Conservation (phyloP, 2,113 vertebrate species). For the Oenanthe melanoleuca region DNA sequence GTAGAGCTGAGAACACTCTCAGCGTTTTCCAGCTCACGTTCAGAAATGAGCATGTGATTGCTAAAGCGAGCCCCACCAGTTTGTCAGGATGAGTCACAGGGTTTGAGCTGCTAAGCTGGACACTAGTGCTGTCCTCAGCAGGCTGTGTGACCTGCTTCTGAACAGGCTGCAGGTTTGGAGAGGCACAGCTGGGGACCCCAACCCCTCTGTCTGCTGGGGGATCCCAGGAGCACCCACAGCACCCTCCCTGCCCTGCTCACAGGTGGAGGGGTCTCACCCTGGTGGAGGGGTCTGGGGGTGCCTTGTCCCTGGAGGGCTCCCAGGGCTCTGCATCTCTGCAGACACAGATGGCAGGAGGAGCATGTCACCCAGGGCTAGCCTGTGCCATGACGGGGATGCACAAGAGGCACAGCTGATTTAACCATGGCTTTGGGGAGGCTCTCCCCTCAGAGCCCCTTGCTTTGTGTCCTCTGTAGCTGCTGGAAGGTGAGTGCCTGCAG, state of each 20-base stretch:
- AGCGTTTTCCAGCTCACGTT: not conserved
- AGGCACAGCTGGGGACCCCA: not conserved
- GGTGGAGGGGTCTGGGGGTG: rapidly evolving
- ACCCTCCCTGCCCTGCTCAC: not conserved
- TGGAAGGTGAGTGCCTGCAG: not conserved
- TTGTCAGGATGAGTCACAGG: not conserved
- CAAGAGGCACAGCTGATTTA: constrained; percentile 10
- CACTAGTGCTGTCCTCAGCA: not conserved
- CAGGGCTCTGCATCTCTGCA: rapidly evolving
- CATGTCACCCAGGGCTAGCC: not conserved
- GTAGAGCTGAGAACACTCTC: not conserved
- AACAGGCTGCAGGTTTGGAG: not conserved
- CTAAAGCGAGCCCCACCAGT: not conserved
- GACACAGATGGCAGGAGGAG: not conserved
- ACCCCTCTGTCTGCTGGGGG: not conserved
- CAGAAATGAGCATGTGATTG: not conserved
- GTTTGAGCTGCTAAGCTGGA: not conserved
- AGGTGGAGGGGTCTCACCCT: not conserved
- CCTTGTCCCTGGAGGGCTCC: rapidly evolving
- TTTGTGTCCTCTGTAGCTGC: rapidly evolving
- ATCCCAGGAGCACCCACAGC: rapidly evolving
- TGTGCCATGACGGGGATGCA: not conserved
- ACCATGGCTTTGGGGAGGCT: rapidly evolving
- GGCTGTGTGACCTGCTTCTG: not conserved
- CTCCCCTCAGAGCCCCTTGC: rapidly evolving